Base-by-base conservation (phyloP, 2,888 invertebrate genomes). In the Azorinus chamasolen region DNA sequence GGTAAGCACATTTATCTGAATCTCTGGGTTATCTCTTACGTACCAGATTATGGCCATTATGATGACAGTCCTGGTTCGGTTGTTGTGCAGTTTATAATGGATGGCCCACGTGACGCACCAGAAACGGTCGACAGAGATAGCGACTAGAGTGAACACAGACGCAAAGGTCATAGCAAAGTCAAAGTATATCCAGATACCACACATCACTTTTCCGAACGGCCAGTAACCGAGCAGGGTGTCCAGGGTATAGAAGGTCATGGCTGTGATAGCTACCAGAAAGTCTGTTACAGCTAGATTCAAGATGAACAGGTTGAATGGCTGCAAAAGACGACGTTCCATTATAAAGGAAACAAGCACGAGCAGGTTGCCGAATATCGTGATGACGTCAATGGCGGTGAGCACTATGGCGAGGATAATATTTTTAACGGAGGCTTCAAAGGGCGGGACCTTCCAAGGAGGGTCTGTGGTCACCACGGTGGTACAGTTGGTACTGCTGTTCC, bases 121-220 rank as follows among this genome's bases (percentile, higher is more conserved):
- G 61, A 84, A 88, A 54, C 91, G 75, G 77, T 92, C 91, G 18
- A 88, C 61, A 0, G 92, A 91, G 57, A 93, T 92, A 24, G 91
- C 92, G 24, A 91, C 88, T 25, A 93, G 72, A 0, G 92, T 92
- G 72, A 91, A 92, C 48, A 92, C 92, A 0, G 90, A 90, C 16
- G 92, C 91, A 69, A 93, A 92, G 12, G 92, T 92, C 92, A 91
- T 91, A 24, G 90, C 91, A 77, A 92, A 93, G 80, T 93, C 93
- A 65, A 88, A 89, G 83, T 91, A 92, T 55, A 93, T 89, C 93
- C 93, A 93, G 16, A 92, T 66, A 4, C 89, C 89, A 50, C 93
- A 93, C 83, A 92, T 85, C 41, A 89, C 78, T 61, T 80, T 68
- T 16, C 91, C 90, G 68, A 92, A 92, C 3, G 92, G 92, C 88